These are phyloP conservation scores for Alexandromys oeconomus DNA, from an alignment of 2,797 vertebrate species.

Conservation along the genomic window DNA sequence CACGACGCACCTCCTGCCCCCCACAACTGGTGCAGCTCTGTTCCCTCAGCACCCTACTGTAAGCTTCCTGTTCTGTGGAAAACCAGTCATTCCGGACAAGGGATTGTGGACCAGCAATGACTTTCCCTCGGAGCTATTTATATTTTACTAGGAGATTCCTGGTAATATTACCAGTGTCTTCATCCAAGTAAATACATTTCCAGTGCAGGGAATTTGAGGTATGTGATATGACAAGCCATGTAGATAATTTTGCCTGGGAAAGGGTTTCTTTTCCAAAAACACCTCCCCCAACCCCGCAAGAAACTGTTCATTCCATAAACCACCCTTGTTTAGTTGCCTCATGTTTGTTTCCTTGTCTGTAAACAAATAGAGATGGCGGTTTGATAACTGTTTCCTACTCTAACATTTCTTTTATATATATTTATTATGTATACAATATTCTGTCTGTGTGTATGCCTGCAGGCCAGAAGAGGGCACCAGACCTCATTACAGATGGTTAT, in stretches of 20 bases:
- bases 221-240: constrained; percentile 49
- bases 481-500: no score
- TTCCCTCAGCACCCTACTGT: not conserved
- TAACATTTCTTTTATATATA: not conserved
- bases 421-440: no score
- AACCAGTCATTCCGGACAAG: constrained; percentile 65
- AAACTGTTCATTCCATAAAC: not conserved
- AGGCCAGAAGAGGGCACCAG: no score
- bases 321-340: not conserved
- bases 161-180: constrained; percentile 63
- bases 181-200: constrained; percentile 59
- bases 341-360: constrained; percentile 48
- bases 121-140: constrained; percentile 70
- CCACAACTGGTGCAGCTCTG: rapidly evolving
- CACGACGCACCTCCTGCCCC: rapidly evolving
- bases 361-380: constrained; percentile 24
- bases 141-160: constrained; percentile 70
- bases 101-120: not conserved
- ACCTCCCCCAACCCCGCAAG: not conserved
- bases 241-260: constrained; percentile 49
- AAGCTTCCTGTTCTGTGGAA: not conserved
- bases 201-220: constrained; percentile 65
- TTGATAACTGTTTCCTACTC: constrained; percentile 60
- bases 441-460: no score
- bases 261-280: not conserved